Evolutionary conservation across 2,888 invertebrate genomes (phyloP).

Genomic region (Schizotus pectinicornis): DNA sequence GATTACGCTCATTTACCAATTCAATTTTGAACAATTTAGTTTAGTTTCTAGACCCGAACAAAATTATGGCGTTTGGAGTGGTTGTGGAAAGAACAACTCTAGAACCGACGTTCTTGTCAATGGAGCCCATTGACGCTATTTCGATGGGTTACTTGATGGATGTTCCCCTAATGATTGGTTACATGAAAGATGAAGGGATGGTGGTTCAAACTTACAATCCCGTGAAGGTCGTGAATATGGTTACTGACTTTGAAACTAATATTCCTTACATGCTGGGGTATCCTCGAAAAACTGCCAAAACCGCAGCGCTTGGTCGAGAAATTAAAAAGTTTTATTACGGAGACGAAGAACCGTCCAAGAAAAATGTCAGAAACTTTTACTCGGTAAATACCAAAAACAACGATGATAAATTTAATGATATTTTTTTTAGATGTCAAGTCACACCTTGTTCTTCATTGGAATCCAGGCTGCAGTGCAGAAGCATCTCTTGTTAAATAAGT

Average conservation of each 20-base stretch:
- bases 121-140: constrained; percentile 46
- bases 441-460: constrained; percentile 37
- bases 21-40: not conserved
- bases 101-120: constrained; percentile 46
- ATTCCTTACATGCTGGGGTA: constrained; percentile 42
- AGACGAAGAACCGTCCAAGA: constrained; percentile 30
- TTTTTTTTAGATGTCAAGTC: constrained; percentile 44
- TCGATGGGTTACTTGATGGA: constrained; percentile 49
- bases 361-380: constrained; percentile 46
- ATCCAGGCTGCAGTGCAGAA: constrained; percentile 39
- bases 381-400: constrained; percentile 18
- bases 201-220: constrained; percentile 5
- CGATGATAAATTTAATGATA: not conserved
- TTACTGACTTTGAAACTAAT: constrained; percentile 35
- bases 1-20: not conserved
- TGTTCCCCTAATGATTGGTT: constrained; percentile 54
- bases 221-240: constrained; percentile 24
- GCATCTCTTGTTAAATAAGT: constrained; percentile 39
- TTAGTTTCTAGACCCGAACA: constrained; percentile 15
- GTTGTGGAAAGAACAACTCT: constrained; percentile 39
- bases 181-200: constrained; percentile 51
- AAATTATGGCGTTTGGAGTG: constrained; percentile 35
- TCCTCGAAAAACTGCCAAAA: constrained; percentile 36
- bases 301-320: constrained; percentile 11
- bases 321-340: constrained; percentile 50